These are phyloP conservation scores for Turdus rufiventris DNA, from an alignment of 2,113 vertebrate species.

Conservation along the genomic window DNA sequence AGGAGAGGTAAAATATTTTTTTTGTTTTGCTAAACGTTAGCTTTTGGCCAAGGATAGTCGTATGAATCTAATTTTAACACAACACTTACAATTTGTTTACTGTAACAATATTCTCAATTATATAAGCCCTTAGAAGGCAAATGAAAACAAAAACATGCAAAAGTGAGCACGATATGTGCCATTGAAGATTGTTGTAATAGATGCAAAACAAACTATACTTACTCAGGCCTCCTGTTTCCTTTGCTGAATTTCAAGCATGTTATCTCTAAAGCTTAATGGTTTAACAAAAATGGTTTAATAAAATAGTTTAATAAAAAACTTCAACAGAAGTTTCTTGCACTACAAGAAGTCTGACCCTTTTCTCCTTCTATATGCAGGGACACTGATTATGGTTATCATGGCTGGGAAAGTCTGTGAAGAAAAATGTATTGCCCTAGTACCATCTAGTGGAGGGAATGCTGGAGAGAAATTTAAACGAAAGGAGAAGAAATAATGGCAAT, in stretches of 20 bases:
- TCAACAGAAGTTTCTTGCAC: not conserved
- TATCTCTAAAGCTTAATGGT: not conserved
- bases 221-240: not conserved
- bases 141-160: not conserved
- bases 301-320: not conserved
- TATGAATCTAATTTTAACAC: not conserved
- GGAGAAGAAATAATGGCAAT: not conserved
- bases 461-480: not conserved
- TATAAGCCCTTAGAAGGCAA: not conserved
- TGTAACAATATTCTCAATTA: not conserved
- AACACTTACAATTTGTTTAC: not conserved
- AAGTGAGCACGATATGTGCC: not conserved
- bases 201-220: not conserved
- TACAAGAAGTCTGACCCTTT: not conserved
- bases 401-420: not conserved
- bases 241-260: not conserved
- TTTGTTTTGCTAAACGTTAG: not conserved
- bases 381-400: not conserved
- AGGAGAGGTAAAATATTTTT: not conserved
- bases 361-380: not conserved
- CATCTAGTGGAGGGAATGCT: slow-evolving; percentile 55
- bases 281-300: no score
- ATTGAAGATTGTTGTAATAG: not conserved
- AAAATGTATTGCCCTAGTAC: not conserved
- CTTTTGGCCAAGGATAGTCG: not conserved